Base-by-base conservation (phyloP, 2,888 invertebrate genomes). In the Coecobrya sp. region DNA sequence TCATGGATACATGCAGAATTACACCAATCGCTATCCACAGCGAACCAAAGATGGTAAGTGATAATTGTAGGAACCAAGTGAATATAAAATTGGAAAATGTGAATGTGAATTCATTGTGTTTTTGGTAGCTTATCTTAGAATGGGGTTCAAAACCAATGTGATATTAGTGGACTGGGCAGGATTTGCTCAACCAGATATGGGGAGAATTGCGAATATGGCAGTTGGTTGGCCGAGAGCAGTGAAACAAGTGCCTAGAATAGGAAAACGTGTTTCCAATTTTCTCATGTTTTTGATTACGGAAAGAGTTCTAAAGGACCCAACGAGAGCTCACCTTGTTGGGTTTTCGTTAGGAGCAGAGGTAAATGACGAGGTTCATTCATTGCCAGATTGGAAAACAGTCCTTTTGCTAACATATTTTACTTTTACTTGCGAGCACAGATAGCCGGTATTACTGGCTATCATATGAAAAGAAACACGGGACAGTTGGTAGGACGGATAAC, bases 1-100 rank as follows among this genome's bases (percentile, higher is more conserved):
- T 86, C 94, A 93, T 89, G 94, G 93, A 27, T 94, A 93, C 89
- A 93, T 90, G 92, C 92, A 93, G 81, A 93, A 93, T 65, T 93
- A 85, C 52, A 89, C 93, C 4, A 92, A 86, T 30, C 87, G 89
- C 22, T 94, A 93, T 52, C 94, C 94, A 11, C 93, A 93, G 16
- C 11, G 93, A 25, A 93, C 93, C 19, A 94, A 94, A 87, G 92
- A 94, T 91, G 93, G 93, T 93, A 86, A 62, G 22, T 68, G 59
- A 49, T 36, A 2, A 36, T 36, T 36, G 36, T 36, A n/a, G n/a
- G n/a, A n/a, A n/a, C n/a, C n/a, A n/a, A n/a, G n/a, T n/a, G n/a
- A n/a, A n/a, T n/a, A n/a, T n/a, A n/a, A n/a, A n/a, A n/a, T n/a
- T n/a, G n/a, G 36, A 4, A 36, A 7, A 36, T 36, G 36, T 36